A percentile compares a stretch with the other conserved stretches of the same genome.
These are phyloP conservation scores for Apamea epomidion DNA, from an alignment of 2,888 invertebrate genomes.

Conservation along the genomic window DNA sequence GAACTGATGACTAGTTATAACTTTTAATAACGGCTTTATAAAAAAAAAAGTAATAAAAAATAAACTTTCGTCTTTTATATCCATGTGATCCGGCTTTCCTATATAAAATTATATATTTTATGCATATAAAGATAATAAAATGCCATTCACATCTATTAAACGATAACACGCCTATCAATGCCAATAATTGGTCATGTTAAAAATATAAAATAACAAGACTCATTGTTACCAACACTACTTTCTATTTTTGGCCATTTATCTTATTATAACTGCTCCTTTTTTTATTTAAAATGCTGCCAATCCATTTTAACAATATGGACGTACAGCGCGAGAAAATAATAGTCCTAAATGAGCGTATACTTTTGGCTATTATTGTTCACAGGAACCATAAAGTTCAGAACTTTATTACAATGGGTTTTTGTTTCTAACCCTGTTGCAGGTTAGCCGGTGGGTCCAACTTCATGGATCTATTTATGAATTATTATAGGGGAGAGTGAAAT, in stretches of 20 bases:
- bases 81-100: background rate
- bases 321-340: background rate
- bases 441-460: slow-evolving; percentile 1
- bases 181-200: background rate
- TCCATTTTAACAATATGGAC: background rate
- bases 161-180: background rate
- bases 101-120: background rate
- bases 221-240: background rate
- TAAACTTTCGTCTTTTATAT: background rate
- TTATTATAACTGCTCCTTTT: too few relatives aligned
- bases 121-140: background rate
- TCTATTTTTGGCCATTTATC: background rate
- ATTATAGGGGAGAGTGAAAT: background rate
- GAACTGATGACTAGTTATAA: background rate
- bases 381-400: background rate
- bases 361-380: background rate
- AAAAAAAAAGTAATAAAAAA: background rate
- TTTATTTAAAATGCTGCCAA: background rate
- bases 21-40: background rate
- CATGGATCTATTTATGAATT: background rate
- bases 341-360: background rate
- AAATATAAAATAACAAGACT: background rate
- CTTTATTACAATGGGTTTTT: background rate
- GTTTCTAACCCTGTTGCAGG: background rate
- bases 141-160: background rate